Evolutionary conservation across 2,113 vertebrate species (phyloP).

Genomic region (Oryzias celebensis): DNA sequence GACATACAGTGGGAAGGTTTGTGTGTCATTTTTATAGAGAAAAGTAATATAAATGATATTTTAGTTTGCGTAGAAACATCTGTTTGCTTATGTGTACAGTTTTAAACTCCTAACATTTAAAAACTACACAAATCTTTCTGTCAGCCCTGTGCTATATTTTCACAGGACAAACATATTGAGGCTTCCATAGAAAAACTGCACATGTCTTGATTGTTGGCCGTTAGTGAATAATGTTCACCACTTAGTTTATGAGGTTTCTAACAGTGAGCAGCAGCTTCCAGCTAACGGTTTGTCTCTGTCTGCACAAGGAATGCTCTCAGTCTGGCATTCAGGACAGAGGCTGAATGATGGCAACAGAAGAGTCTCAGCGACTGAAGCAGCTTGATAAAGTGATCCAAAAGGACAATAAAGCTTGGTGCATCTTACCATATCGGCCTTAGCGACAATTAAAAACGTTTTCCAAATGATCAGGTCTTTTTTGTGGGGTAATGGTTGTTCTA

Average conservation of each 20-base stretch:
- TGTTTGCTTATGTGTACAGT: too few species aligned
- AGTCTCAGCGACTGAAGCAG: conserved; percentile 36
- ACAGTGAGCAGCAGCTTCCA: conserved; percentile 18
- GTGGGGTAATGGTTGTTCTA: neutral
- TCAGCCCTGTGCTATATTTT: too few species aligned
- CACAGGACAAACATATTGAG: too few species aligned
- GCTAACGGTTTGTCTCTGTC: conserved; percentile 33
- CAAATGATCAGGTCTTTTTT: conserved; percentile 16
- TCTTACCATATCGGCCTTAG: conserved; percentile 33
- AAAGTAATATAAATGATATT: too few species aligned
- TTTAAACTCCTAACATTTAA: too few species aligned
- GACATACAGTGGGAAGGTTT: too few species aligned
- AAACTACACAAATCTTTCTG: too few species aligned
- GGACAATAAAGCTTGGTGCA: conserved; percentile 53
- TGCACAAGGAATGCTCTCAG: conserved; percentile 39
- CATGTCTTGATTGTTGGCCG: too few species aligned
- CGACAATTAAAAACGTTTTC: conserved; percentile 43
- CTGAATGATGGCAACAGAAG: conserved; percentile 49
- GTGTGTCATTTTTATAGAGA: too few species aligned
- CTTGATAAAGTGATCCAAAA: conserved; percentile 53
- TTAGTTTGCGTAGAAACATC: too few species aligned
- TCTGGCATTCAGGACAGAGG: conserved; percentile 55
- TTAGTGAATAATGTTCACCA: too few species aligned
- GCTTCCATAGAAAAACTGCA: too few species aligned
- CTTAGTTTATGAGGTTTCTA: neutral